phyloP scores from a whole-genome alignment of 2,888 invertebrate species.

The Drosophila neotestacea region DNA sequence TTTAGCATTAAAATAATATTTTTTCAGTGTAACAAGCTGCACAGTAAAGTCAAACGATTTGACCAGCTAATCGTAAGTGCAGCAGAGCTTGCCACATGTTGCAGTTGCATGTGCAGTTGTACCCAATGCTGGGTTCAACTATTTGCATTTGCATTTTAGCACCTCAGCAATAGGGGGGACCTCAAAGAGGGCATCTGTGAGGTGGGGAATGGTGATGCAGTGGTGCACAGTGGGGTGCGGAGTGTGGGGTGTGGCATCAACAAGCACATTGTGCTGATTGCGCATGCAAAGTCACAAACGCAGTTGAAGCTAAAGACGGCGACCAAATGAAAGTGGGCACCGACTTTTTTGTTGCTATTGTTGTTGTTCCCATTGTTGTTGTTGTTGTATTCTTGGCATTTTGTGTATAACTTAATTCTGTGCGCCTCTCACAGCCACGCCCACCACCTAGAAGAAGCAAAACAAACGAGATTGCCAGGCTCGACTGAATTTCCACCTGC shows the following conservation, averaged over 20 bases:
- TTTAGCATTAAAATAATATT: neutral
- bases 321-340: conserved; percentile 59
- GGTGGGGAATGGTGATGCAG: neutral
- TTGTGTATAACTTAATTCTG: conserved; percentile 76
- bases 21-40: neutral
- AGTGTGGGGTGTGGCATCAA: conserved; percentile 42
- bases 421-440: conserved; percentile 66
- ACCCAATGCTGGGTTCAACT: conserved; percentile 59
- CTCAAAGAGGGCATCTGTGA: conserved; percentile 6
- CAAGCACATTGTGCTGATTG: conserved; percentile 73
- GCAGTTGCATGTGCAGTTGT: conserved; percentile 46
- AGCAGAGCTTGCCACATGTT: conserved; percentile 32
- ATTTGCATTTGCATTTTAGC: conserved; percentile 80
- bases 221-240: neutral
- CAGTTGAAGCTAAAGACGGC: conserved; percentile 27
- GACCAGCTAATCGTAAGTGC: conserved; percentile 49
- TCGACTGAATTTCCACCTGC: conserved; percentile 53
- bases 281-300: conserved; percentile 77
- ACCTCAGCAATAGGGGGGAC: conserved; percentile 55
- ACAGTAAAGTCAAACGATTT: conserved; percentile 61
- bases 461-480: conserved; percentile 59
- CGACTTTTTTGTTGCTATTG: conserved; percentile 22
- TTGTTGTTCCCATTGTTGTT: conserved; percentile 2
- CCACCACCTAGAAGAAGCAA: conserved; percentile 41
- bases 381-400: conserved; percentile 49